Conservation (phyloP, 1,140 invertebrate genomes). For the Laodelphax striatellus region DNA sequence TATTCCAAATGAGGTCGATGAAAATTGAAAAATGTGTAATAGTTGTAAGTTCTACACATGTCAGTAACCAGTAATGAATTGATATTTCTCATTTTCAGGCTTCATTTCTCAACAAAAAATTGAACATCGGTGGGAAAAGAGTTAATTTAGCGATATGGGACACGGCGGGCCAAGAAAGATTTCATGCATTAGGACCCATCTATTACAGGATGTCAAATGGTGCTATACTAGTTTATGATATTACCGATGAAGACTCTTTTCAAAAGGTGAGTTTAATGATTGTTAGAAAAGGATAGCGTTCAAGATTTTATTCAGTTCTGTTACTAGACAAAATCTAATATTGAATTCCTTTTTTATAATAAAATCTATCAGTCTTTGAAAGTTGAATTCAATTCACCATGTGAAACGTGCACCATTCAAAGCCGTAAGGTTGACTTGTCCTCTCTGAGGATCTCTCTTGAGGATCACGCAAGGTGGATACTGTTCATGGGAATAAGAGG, state of each 20-base stretch:
- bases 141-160: slow-evolving; percentile 96
- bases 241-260: slow-evolving; percentile 95
- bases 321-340: background rate
- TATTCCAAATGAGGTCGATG: no score
- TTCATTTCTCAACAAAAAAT: slow-evolving; percentile 90
- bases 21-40: no score
- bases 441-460: no score
- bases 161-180: slow-evolving; percentile 91
- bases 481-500: no score
- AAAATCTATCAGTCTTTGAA: no score
- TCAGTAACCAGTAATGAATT: no score
- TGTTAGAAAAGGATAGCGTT: no score
- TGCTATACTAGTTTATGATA: slow-evolving; percentile 96
- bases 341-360: background rate
- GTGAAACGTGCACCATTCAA: no score
- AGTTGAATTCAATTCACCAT: no score
- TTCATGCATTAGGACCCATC: slow-evolving; percentile 93
- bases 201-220: slow-evolving; percentile 97
- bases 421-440: no score
- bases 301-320: background rate
- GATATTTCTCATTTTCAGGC: slow-evolving; percentile 55
- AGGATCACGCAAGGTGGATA: no score
- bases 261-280: slow-evolving; percentile 57
- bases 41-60: no score
- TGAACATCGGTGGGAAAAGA: slow-evolving; percentile 82